phyloP scores from a whole-genome alignment of 2,888 invertebrate species.

The Melitaea athalia region DNA sequence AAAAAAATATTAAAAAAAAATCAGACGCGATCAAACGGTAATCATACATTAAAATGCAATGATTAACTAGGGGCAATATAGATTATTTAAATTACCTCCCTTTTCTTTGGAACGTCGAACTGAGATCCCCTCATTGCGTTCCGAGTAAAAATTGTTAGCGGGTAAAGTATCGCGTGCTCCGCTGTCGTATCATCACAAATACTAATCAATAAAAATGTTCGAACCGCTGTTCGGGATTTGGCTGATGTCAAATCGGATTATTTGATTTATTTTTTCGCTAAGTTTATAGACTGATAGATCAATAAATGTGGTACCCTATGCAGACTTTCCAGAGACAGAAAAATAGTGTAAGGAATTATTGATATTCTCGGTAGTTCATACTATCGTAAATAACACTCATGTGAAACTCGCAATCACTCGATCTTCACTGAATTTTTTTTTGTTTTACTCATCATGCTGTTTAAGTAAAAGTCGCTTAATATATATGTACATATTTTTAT shows the following conservation, averaged over 20 bases:
- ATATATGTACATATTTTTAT: too few species aligned
- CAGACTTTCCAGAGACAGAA: too few species aligned
- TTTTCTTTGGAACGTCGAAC: slow-evolving; percentile 6
- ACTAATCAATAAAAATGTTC: slow-evolving; percentile 51
- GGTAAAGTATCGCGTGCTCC: slow-evolving; percentile 46
- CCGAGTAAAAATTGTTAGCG: slow-evolving; percentile 28
- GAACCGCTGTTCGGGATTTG: slow-evolving; percentile 37
- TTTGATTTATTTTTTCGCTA: slow-evolving; percentile 7
- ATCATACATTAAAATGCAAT: slow-evolving; percentile 9
- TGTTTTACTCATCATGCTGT: not conserved
- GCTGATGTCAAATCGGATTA: slow-evolving; percentile 2
- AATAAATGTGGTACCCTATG: not conserved
- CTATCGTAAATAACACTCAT: too few species aligned
- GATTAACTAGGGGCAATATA: slow-evolving; percentile 15
- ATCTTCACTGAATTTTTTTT: too few species aligned
- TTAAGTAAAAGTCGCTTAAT: not conserved
- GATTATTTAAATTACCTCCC: slow-evolving; percentile 22
- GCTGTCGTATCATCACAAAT: slow-evolving; percentile 44
- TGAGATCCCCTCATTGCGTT: slow-evolving; percentile 9
- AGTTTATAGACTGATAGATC: slow-evolving; percentile 3
- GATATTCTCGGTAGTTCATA: too few species aligned
- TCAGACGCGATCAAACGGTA: not conserved
- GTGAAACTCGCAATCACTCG: too few species aligned
- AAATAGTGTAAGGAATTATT: too few species aligned
- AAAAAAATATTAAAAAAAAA: not conserved